Evolutionary conservation across 2,113 vertebrate genomes (phyloP), one percentile per base, ranked within the genome.

Genomic region (Pteronura brasiliensis): DNA sequence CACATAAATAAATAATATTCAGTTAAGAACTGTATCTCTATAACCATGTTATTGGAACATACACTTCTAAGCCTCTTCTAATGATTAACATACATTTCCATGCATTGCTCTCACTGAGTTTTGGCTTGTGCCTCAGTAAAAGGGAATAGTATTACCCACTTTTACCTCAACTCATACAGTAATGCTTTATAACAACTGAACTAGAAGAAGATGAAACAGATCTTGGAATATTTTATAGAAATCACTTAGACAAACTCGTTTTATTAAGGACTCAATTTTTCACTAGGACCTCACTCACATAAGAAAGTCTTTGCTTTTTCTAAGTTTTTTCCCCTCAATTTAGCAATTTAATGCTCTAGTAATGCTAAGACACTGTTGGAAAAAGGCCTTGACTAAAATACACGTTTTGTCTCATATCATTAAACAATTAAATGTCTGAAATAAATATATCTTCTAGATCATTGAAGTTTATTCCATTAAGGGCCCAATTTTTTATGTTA

Each of bases 151-250:
- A 72, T 31, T 42, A 77, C 5, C 72, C 55, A 93, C 71, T 47
- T 86, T 95, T 36, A 72, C 39, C 25, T 95, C 39, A 84, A 57
- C 12, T 79, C 74, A 63, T 63, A 93, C 76, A 79, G 39, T 81
- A 85, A 74, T 23, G n/a, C 12, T 85, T 92, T 69, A 90, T 27
- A 81, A 82, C 47, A 72, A 83, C 15, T 85, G 77, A 79, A 15
- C 4, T 34, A 34, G 55, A 85, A 31, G 72, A 90, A 93, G 63
- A 79, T 67, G 27, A 94, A 96, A 90, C 14, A 34, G 23, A 82
- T 67, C n/a, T 92, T 96, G 23, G 27, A 93, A 77, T 87, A 63
- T 77, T 96, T 96, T 80, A 44, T 57, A 39, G 93, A 91, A 96
- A 55, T 47, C 4, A 88, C n/a, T 95, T 59, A 76, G 77, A 87